These are phyloP conservation scores for Parotocinclus haroldoi DNA, from an alignment of 2,797 vertebrate genomes.

Conservation along the genomic window DNA sequence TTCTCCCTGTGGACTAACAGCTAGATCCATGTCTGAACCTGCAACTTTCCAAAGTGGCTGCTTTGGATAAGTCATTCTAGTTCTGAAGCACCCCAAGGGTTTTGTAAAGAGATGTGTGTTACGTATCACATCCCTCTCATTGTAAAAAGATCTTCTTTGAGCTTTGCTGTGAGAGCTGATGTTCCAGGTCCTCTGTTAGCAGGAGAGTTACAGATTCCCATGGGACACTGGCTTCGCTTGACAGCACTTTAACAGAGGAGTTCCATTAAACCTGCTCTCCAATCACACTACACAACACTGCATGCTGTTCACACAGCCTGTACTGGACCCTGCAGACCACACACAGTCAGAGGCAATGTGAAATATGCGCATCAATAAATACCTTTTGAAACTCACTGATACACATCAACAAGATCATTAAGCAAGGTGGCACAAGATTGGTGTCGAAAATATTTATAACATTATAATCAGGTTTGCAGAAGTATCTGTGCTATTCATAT, in stretches of 20 bases:
- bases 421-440: too few species aligned
- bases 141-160: slow-evolving; percentile 27
- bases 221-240: slow-evolving; percentile 23
- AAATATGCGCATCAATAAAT: not conserved
- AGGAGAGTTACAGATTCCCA: slow-evolving; percentile 26
- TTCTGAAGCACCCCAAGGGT: slow-evolving; percentile 24
- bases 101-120: not conserved
- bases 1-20: slow-evolving; percentile 12
- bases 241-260: slow-evolving; percentile 18
- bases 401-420: not conserved
- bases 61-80: slow-evolving; percentile 18
- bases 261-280: slow-evolving; percentile 20
- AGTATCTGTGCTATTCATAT: too few species aligned
- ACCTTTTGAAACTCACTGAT: not conserved
- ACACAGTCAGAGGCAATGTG: not conserved
- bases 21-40: slow-evolving; percentile 5
- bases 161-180: slow-evolving; percentile 24
- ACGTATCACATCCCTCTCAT: slow-evolving; percentile 18
- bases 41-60: slow-evolving; percentile 18
- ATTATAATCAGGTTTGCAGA: too few species aligned
- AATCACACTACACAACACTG: not conserved
- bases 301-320: not conserved
- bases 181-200: slow-evolving; percentile 28
- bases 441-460: too few species aligned
- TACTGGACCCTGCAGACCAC: slow-evolving; percentile 1